Evolutionary conservation across 1,140 invertebrate genomes (phyloP).

Genomic region (Brachionus asplanchnoidis): DNA sequence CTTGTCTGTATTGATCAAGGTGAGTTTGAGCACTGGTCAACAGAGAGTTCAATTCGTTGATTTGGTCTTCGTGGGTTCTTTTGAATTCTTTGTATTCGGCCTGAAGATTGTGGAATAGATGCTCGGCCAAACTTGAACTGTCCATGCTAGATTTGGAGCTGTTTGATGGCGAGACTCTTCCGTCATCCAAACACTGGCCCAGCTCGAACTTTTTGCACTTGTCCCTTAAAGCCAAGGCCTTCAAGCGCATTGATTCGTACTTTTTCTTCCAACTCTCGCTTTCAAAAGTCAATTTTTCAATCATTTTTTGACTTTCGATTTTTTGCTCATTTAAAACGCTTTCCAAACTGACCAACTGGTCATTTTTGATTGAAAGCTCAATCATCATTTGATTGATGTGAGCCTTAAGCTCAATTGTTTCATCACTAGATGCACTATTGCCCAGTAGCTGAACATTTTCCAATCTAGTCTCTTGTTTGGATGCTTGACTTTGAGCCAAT

Average conservation of each 20-base stretch:
- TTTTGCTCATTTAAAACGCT: neutral
- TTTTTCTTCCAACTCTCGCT: constrained; percentile 7
- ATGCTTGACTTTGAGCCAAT: neutral
- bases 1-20: neutral
- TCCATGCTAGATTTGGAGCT: neutral
- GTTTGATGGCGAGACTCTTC: neutral
- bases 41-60: neutral
- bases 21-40: neutral
- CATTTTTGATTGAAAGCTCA: constrained; percentile 1
- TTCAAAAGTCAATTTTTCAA: neutral
- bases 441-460: neutral
- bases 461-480: neutral
- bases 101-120: neutral
- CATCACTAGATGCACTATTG: neutral
- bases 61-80: neutral
- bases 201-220: constrained; percentile 2
- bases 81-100: constrained; percentile 22
- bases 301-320: neutral
- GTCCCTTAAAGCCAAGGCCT: constrained; percentile 2
- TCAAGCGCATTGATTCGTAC: neutral
- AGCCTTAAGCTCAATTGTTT: neutral
- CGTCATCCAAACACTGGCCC: neutral
- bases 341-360: neutral
- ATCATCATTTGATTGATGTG: neutral
- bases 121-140: constrained; percentile 2